Evolutionary conservation across 2,797 vertebrate species (phyloP).

Genomic region (Urocyon cinereoargenteus): DNA sequence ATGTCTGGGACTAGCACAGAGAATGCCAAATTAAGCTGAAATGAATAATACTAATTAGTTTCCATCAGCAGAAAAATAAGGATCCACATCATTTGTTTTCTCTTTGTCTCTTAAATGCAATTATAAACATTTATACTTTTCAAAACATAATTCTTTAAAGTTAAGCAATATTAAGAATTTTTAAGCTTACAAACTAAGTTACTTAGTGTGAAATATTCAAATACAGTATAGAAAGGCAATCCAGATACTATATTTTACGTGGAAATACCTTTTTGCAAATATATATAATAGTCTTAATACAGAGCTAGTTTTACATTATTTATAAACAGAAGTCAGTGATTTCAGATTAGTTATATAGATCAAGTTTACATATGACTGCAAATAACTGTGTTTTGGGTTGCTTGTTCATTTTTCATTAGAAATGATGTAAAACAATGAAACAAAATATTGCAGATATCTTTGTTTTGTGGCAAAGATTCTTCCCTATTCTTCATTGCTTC

Average conservation of each 20-base stretch:
- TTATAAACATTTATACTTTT: slow-evolving; percentile 61
- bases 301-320: slow-evolving; percentile 28
- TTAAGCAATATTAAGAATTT: slow-evolving; percentile 29
- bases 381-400: not conserved
- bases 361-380: not conserved
- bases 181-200: slow-evolving; percentile 59
- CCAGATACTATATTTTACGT: slow-evolving; percentile 19
- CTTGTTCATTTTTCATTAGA: slow-evolving; percentile 7
- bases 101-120: slow-evolving; percentile 15
- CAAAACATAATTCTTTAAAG: slow-evolving; percentile 14
- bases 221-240: slow-evolving; percentile 30
- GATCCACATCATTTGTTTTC: slow-evolving; percentile 49
- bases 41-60: slow-evolving; percentile 65
- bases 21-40: slow-evolving; percentile 66
- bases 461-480: not conserved
- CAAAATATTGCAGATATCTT: not conserved
- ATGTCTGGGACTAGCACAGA: slow-evolving; percentile 35
- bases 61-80: slow-evolving; percentile 62
- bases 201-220: slow-evolving; percentile 37
- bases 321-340: slow-evolving; percentile 42
- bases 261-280: slow-evolving; percentile 49
- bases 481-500: not conserved
- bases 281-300: not conserved
- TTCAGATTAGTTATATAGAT: not conserved
- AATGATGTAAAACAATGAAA: not conserved